phyloP scores from a whole-genome alignment of 2,113 vertebrate species.

The Platycercus adscitus region DNA sequence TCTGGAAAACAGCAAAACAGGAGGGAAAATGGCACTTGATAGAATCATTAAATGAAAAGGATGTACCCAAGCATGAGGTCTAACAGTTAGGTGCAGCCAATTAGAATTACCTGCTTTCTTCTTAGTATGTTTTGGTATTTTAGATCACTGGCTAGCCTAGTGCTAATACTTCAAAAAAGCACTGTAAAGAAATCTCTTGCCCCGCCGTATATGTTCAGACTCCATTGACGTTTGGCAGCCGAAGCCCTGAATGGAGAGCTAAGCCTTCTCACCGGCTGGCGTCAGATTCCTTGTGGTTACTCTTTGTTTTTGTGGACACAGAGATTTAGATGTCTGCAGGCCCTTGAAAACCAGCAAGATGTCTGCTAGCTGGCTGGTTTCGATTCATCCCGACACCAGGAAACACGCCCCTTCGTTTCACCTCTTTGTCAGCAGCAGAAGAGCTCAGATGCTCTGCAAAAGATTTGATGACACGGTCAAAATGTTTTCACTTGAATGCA shows the following conservation, averaged over 20 bases:
- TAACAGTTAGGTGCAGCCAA: neutral
- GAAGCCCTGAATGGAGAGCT: neutral
- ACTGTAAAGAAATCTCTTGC: neutral
- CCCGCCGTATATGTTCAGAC: accelerated
- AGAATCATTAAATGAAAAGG: slow-evolving; percentile 34
- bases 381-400: neutral
- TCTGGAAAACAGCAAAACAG: slow-evolving; percentile 39
- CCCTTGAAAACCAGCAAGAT: neutral
- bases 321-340: slow-evolving; percentile 39
- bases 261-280: neutral
- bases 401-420: slow-evolving; percentile 22
- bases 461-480: slow-evolving; percentile 49
- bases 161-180: neutral
- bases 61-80: neutral
- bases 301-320: slow-evolving; percentile 23
- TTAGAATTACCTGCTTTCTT: neutral
- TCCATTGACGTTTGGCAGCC: neutral
- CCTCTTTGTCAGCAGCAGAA: slow-evolving; percentile 32
- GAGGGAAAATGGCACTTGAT: neutral
- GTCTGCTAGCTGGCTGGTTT: slow-evolving; percentile 8
- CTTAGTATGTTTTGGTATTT: neutral
- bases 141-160: neutral
- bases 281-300: slow-evolving; percentile 11
- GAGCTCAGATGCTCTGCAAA: neutral
- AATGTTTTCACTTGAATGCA: slow-evolving; percentile 60